Base-by-base conservation (phyloP, 2,113 vertebrate species). In the Erythrolamprus reginae region DNA sequence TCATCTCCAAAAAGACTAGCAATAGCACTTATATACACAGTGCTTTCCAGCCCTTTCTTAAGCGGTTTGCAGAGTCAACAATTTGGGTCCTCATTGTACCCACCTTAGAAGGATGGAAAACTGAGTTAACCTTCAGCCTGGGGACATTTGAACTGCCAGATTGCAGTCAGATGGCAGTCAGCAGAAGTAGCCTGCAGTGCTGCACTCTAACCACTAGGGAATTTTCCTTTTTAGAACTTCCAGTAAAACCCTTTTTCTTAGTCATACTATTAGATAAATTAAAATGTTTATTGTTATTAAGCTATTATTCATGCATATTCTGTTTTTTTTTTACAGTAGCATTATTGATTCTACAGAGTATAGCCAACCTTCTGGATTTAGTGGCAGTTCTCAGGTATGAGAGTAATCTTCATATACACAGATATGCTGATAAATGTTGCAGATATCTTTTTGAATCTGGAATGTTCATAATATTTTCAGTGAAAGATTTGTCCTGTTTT, bases 311-410 rank as follows among this genome's bases (percentile, higher is more conserved):
- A 90, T 95, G 88, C 86, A 93, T 87, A 87, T 94, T 94, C 88
- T 95, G 0, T 56, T 58, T 95, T 88, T 96, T 95, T 96, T 96
- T 97, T 98, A 94, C 97, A 98, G 98, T 95, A 99, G 98, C 97
- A 98, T 99, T 96, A 98, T 99, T 89, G 99, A 99, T 91, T 97
- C 98, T 24, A 96, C 98, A 87, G 99, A 99, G 93, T 99, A 99
- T 93, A 99, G 94, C 93, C 99, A 98, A 83, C 98, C 98, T 93
- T 98, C 98, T 92, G 98, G 98, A 93, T 99, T 99, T 97, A 98
- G 98, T 93, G 98, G 98, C 94, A 97, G 96, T 90, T 97, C 98
- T 90, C 98, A 98, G 98, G 99, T 99, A 96, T 97, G 94, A 90
- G 26, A 52, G 90, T 86, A 1, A 10, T 10, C 84, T 92, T 88